Conservation (phyloP, 2,113 vertebrate genomes). For the Dascyllus trimaculatus region DNA sequence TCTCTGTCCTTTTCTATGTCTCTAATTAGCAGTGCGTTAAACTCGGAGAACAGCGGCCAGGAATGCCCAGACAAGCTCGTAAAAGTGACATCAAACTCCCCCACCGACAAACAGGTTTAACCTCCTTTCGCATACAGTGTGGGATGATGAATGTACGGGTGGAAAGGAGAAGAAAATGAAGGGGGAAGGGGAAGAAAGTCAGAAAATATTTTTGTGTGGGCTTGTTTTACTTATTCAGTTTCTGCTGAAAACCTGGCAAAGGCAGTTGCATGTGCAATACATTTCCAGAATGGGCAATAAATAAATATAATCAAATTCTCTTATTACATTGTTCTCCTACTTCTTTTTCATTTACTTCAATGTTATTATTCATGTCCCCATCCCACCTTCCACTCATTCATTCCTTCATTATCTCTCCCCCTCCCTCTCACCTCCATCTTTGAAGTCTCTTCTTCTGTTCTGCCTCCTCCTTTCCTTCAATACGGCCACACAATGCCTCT, state of each 20-base stretch:
- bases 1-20: constrained; percentile 48
- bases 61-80: constrained; percentile 78
- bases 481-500: constrained; percentile 42
- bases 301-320: not conserved
- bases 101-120: constrained; percentile 60
- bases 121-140: constrained; percentile 20
- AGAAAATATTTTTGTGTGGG: not conserved
- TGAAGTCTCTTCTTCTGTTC: constrained; percentile 2
- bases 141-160: constrained; percentile 14
- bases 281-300: not conserved
- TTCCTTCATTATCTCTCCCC: constrained; percentile 30
- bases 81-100: constrained; percentile 75
- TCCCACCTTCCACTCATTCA: constrained; percentile 28
- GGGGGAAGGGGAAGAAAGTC: not conserved
- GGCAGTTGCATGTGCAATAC: no score
- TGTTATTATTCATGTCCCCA: not conserved
- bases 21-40: constrained; percentile 81
- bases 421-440: constrained; percentile 27
- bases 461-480: not conserved
- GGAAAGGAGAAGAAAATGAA: not conserved
- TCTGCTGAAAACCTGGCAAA: not conserved
- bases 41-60: constrained; percentile 64
- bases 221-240: not conserved
- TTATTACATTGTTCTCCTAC: not conserved
- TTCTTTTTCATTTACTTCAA: not conserved